Evolutionary conservation across 2,888 invertebrate genomes (phyloP), one percentile per base, ranked within the genome.

Genomic region (Dysmachus trigonus): DNA sequence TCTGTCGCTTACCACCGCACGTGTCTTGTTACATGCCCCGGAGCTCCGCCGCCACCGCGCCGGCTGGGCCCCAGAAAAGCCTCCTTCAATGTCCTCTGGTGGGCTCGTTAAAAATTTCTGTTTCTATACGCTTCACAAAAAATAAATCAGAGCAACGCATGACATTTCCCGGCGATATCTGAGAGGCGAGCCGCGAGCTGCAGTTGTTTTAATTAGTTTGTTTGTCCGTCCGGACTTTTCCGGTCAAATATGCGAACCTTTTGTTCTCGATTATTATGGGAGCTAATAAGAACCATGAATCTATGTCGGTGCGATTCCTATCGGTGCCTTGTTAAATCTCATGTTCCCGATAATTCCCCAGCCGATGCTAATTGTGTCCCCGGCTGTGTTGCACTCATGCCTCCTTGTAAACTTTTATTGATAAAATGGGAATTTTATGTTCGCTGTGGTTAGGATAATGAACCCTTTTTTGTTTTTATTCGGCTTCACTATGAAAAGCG

Each of bases 191-290:
- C 38, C 72, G 71, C n/a, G n/a, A n/a, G n/a, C 72, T 72, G 27
- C 83, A 30, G 38, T 83, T 83, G 83, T 83, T 83, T 83, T 83
- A 83, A 83, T 83, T 83, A 83, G 83, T 72, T 83, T 71, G 51
- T 81, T 81, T n/a, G n/a, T n/a, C n/a, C n/a, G 81, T 81, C 33
- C 51, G 22, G 33, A 53, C 53, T 33, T 81, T 81, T 53, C 53
- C 53, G 81, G 53, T 81, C 51, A 81, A 53, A 53, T 81, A 81
- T 81, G 53, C 81, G 81, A 81, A 81, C 81, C 81, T 53, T n/a
- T 81, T 81, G 81, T 81, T 81, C 81, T 81, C 53, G 77, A 77
- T 77, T 77, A 77, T 77, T 77, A 77, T 47, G 47, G 27, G 77
- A 30, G 27, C 77, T 77, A 77, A 77, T 77, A 41, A 77, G 77